A percentile compares a stretch with the other conserved stretches of the same genome.
These are phyloP conservation scores for Geotrupes spiniger DNA, from an alignment of 2,888 invertebrate genomes.

Conservation along the genomic window DNA sequence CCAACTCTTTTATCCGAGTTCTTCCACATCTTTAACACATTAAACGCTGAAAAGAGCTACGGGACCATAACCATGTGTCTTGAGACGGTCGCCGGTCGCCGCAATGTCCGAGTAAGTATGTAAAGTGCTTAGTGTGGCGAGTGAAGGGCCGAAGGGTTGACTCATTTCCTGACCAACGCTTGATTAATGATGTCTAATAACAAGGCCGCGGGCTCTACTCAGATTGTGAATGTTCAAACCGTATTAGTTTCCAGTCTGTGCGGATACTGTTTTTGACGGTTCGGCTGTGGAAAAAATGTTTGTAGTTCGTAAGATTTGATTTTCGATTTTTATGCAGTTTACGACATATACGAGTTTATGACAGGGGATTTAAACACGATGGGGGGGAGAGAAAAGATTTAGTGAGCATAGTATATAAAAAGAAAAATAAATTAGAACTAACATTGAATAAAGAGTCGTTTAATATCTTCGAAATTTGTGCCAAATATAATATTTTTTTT, in stretches of 20 bases:
- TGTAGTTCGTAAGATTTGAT: too few relatives aligned
- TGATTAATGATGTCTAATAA: conserved; percentile 54
- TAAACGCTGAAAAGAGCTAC: conserved; percentile 38
- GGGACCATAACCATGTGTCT: conserved; percentile 36
- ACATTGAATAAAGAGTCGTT: too few relatives aligned
- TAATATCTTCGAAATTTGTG: too few relatives aligned
- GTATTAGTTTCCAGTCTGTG: conserved; percentile 40
- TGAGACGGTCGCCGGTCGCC: conserved; percentile 36
- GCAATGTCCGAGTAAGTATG: conserved; percentile 36
- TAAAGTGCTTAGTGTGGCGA: conserved; percentile 36
- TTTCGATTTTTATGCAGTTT: too few relatives aligned
- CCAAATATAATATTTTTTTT: too few relatives aligned
- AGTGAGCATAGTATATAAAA: too few relatives aligned
- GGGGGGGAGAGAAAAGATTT: too few relatives aligned
- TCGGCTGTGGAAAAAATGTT: conserved; percentile 19
- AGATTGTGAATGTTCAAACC: conserved; percentile 40
- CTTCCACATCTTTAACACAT: conserved; percentile 37
- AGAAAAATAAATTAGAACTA: too few relatives aligned
- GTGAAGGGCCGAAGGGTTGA: conserved; percentile 51
- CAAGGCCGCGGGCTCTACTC: conserved; percentile 39
- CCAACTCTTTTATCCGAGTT: conserved; percentile 20
- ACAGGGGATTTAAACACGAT: too few relatives aligned
- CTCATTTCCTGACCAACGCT: conserved; percentile 52
- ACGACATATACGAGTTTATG: too few relatives aligned
- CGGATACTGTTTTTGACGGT: conserved; percentile 44